Conservation (phyloP, 2,797 vertebrate genomes). For the Vultur gryphus region DNA sequence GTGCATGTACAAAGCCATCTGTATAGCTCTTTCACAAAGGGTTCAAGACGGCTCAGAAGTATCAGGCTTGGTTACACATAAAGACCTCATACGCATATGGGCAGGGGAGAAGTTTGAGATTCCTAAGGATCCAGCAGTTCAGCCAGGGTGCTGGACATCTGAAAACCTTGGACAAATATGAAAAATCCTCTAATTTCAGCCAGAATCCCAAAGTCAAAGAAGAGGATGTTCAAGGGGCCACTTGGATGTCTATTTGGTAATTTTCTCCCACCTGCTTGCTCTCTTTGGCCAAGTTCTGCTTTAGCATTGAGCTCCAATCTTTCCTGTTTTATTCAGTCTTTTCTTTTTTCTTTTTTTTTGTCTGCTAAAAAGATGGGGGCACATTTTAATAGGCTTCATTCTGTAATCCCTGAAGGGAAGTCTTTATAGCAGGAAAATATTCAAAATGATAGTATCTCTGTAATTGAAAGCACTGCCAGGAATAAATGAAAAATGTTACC, state of each 20-base stretch:
- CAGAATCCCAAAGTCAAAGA: not conserved
- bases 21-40: not conserved
- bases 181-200: not conserved
- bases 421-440: conserved; percentile 32
- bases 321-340: not conserved
- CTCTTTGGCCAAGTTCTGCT: not conserved
- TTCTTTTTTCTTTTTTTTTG: not conserved
- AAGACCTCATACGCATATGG: not conserved
- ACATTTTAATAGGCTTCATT: conserved; percentile 19
- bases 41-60: not conserved
- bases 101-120: not conserved
- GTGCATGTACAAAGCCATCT: not conserved
- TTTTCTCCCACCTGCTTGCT: not conserved
- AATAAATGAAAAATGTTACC: conserved; percentile 12
- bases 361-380: not conserved
- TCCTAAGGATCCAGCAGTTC: not conserved
- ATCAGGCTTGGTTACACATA: not conserved
- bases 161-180: not conserved
- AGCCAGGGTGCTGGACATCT: not conserved
- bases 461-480: conserved; percentile 47
- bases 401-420: conserved; percentile 19
- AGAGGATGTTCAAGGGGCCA: not conserved
- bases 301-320: not conserved
- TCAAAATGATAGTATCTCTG: conserved; percentile 46
- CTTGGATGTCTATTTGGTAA: not conserved